Evolutionary conservation across 1,140 invertebrate species (phyloP), one percentile per base, ranked within the genome.

Genomic region (Ceratoteleas bidentatus): DNA sequence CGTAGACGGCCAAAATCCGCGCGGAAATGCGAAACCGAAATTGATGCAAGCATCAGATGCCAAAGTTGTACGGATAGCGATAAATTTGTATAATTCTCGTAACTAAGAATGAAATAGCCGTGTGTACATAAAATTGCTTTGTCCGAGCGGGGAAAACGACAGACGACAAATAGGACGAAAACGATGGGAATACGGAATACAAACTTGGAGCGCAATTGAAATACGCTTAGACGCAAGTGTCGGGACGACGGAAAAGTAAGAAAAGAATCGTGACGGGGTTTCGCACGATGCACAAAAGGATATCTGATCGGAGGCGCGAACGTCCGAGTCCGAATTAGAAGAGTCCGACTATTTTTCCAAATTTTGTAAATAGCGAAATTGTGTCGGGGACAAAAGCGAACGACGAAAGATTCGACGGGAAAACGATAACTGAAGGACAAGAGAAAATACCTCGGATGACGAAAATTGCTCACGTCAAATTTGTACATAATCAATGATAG

Each of bases 391-490:
- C 50, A 58, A 64, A 33, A 45, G 15, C 6, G 13, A 54, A 47
- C 5, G 38, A 64, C 11, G 9, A 52, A 50, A 49, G 24, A 62
- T 56, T 32, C 11, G n/a, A 52, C 9, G 36, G 40, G 40, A 6
- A n/a, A 43, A 43, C 2, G 40, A 6, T 49, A 13, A 49, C 24
- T 4, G 24, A 1, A 24, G 4, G 24, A 24, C 24, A 24, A 24
- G 24, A 36, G 43, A 40, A 90, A 88, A 32, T 65, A 38, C 76
- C 24, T 61, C 38, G 47, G 47, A 72, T 43, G 45, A 83, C 61
- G 58, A 73, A 77, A 68, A 69, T 76, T 80, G 82, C 52, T 73
- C 68, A 80, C 54, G 53, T 52, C 7, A 72, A 60, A 64, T 32
- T 15, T 76, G 61, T 76, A 61, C 32, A 79, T 81, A 81, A 74